Evolutionary conservation across 2,797 vertebrate genomes (phyloP), one percentile per base, ranked within the genome.

Genomic region (Erpetoichthys calabaricus): DNA sequence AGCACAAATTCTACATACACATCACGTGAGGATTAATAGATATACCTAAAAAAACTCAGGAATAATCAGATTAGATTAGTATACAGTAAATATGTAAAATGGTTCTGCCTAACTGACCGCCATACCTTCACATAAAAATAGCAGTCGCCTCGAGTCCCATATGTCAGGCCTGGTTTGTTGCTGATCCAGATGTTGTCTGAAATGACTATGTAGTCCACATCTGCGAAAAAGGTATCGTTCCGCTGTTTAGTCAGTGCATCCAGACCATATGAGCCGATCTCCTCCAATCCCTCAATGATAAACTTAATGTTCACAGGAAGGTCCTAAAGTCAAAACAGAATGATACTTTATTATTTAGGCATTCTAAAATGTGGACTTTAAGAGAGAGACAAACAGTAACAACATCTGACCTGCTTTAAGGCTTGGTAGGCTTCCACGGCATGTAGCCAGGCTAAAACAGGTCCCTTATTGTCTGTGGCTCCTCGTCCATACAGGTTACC

Each of bases 201-300:
- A 68, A 86, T 84, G 8, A 85, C 72, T 3, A 81, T 60, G 55
- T 73, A 79, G 60, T 83, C 76, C 44, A 87, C 76, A 0, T 65
- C 56, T 6, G 75, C 74, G 59, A 86, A 84, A 69, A 87, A 87
- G 0, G 3, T 3, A 1, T 73, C 53, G 0, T 72, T 76, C 62
- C 75, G 70, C 51, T 65, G 70, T 42, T 51, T 7, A 9, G 81
- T 59, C 25, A 82, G 44, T n/a, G 76, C 72, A 56, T 80, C 74
- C 57, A 89, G 64, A 2, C 70, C 77, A 54, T 66, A 52, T 10
- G 86, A 86, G 3, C 81, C 82, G 1, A 69, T 77, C 67, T 88
- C 84, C 53, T 87, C 83, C 76, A 82, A 80, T 7, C 82, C 84
- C 73, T 89, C 86, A 44, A 85, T 70, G 58, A 87, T 42, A 64